Base-by-base conservation (phyloP, 2,888 invertebrate species). In the Ophonus ardosiacus region DNA sequence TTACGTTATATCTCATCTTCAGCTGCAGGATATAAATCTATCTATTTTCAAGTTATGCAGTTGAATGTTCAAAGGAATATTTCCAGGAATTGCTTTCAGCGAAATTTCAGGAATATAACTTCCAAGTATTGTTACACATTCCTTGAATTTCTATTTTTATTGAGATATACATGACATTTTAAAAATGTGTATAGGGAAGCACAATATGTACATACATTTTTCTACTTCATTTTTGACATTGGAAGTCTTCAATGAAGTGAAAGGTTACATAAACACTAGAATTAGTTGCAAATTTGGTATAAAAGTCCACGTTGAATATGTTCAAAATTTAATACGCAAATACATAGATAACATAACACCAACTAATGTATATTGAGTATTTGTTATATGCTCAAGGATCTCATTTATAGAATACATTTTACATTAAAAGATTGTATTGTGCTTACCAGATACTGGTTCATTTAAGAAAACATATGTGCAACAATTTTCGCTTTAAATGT, bases 31-130 rank as follows among this genome's bases (percentile, higher is more conserved):
- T 13, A 43, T 43, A 7, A 43, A 43, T 10, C 0, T 51, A 51
- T 13, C 10, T 2, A 51, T 13, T 15, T 59, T 7, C 59, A 59
- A 59, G 59, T 17, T 59, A 17, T 59, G 15, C 59, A 59, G 17
- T 7, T 15, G 56, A 56, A 17, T 59, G 59, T 59, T 17, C 59
- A 59, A 59, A 59, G 59, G 59, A 59, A 59, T 59, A 59, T 59
- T 59, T 59, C 15, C 59, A 7, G 17, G 15, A 13, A 59, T 17
- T 59, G 59, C 15, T 51, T 51, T 51, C 43, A 51, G 13, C 10
- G 10, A 51, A 8, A 51, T 31, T 51, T 51, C 43, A 51, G 10
- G 10, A 51, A 51, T 13, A 13, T 51, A 51, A 51, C 13, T 51
- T 51, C 43, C 13, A 8, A 51, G 43, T 51, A 51, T 51, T 51